Percentiles rank a stretch among this genome's conserved stretches.
Conservation (phyloP, 2,797 vertebrate genomes). For the Gastrophryne carolinensis region DNA sequence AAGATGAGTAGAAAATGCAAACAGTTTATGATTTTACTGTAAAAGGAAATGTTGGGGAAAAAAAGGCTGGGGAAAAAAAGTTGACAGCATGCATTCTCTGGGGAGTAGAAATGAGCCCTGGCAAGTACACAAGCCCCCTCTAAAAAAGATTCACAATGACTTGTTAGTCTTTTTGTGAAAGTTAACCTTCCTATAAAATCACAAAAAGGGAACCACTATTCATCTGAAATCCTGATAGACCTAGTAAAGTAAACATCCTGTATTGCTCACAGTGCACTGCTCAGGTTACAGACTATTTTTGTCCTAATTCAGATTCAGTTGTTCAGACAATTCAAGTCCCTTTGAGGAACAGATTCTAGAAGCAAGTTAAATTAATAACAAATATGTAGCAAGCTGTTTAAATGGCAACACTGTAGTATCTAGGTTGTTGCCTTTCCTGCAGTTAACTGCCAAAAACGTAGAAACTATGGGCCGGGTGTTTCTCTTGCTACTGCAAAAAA, state of each 20-base stretch:
- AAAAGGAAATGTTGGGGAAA: conserved; percentile 17
- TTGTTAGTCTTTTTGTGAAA: neutral
- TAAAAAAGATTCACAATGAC: neutral
- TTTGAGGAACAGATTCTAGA: neutral
- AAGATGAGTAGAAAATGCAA: conserved; percentile 1
- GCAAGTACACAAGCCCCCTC: neutral
- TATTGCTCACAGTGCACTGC: neutral
- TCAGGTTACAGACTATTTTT: neutral
- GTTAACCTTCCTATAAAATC: neutral
- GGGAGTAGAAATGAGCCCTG: neutral
- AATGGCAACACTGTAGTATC: no score
- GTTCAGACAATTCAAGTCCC: neutral
- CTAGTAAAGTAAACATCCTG: conserved; percentile 14
- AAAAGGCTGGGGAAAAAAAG: neutral
- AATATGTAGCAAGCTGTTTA: neutral
- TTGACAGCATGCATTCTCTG: neutral
- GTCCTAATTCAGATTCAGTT: neutral
- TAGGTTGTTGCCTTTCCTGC: no score
- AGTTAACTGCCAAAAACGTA: no score
- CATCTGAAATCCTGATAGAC: neutral
- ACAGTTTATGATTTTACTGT: conserved; percentile 6
- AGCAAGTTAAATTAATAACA: neutral
- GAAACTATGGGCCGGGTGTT: no score
- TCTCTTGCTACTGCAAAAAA: no score
- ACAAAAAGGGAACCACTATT: neutral